These are phyloP conservation scores for Henricia sp. DNA, from an alignment of 53 echinoderm and acorn worm species.

Conservation along the genomic window DNA sequence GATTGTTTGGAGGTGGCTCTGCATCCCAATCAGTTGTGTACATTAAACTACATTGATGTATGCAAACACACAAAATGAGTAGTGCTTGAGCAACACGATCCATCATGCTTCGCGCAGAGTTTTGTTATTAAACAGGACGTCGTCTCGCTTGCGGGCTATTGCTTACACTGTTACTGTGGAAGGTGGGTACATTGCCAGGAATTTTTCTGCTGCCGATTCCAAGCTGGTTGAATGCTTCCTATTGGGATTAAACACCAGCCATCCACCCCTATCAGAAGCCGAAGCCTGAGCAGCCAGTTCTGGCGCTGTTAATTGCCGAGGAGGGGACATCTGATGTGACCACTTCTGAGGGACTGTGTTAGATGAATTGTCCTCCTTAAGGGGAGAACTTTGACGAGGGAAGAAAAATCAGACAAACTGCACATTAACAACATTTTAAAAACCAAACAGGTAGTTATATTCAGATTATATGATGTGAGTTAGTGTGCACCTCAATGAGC, in stretches of 20 bases:
- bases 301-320: neutral
- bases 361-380: neutral
- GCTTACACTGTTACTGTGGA: constrained; percentile 25
- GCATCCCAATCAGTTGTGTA: too few relatives aligned
- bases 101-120: too few relatives aligned
- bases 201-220: neutral
- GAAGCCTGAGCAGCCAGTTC: constrained; percentile 7
- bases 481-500: neutral
- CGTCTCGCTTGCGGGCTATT: too few relatives aligned
- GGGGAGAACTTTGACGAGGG: neutral
- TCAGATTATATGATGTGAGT: too few relatives aligned
- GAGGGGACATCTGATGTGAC: neutral
- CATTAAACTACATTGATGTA: too few relatives aligned
- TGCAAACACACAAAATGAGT: too few relatives aligned
- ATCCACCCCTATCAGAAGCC: neutral
- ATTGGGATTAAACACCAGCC: constrained; percentile 20
- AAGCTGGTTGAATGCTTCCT: neutral
- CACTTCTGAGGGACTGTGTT: neutral
- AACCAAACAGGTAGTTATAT: neutral
- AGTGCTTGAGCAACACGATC: too few relatives aligned
- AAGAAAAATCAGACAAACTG: neutral
- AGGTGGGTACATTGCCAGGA: constrained; percentile 12
- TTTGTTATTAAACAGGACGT: too few relatives aligned
- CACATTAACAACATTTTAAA: neutral
- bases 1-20: too few relatives aligned